Conservation (phyloP, 2,113 vertebrate genomes). For the Zosterops japonicus region DNA sequence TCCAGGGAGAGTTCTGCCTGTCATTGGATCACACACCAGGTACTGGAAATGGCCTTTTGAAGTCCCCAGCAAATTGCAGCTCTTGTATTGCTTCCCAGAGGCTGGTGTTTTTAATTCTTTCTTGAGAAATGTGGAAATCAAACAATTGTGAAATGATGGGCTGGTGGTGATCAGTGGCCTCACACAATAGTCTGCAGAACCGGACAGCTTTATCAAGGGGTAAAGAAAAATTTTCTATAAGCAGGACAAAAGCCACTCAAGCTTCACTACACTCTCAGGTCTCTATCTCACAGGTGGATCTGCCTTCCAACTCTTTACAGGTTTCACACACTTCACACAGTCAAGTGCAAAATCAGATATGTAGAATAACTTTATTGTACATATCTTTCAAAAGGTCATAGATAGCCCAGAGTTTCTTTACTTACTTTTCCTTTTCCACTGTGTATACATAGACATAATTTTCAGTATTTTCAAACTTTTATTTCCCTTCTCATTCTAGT, state of each 20-base stretch:
- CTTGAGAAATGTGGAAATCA: background rate
- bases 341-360: background rate
- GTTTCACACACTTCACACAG: background rate
- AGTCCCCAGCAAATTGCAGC: background rate
- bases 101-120: background rate
- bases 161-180: background rate
- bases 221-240: background rate
- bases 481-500: background rate
- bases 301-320: background rate
- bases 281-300: accelerated
- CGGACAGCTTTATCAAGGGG: background rate
- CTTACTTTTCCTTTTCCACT: background rate
- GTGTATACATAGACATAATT: background rate
- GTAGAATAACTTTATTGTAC: background rate
- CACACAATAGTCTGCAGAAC: background rate
- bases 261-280: background rate
- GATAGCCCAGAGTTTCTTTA: background rate
- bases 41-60: background rate
- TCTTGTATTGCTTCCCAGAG: background rate
- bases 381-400: background rate
- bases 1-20: background rate
- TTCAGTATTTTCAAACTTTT: background rate
- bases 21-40: background rate
- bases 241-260: background rate
- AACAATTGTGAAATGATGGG: background rate